Conservation (phyloP, 2,113 vertebrate species). For the Calonectris borealis region DNA sequence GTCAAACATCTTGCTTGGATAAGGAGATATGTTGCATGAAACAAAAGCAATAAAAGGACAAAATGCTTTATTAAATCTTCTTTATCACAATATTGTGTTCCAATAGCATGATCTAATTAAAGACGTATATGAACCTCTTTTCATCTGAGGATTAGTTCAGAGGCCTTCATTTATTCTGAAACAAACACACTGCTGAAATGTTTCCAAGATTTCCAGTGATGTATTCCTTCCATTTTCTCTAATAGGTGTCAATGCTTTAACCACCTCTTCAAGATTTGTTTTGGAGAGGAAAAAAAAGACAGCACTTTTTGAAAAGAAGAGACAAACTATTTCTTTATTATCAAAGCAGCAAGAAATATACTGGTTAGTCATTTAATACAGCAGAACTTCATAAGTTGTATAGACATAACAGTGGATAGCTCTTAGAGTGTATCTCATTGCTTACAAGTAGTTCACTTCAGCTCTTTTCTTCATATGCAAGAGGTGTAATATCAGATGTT, state of each 20-base stretch:
- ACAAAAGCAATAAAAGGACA: slow-evolving; percentile 79
- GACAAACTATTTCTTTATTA: not conserved
- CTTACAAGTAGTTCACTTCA: not conserved
- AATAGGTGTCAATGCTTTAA: slow-evolving; percentile 53
- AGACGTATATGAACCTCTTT: slow-evolving; percentile 71
- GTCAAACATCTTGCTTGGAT: slow-evolving; percentile 79
- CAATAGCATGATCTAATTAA: slow-evolving; percentile 79
- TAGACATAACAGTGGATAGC: not conserved
- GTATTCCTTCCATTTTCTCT: slow-evolving; percentile 61
- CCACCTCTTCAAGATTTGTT: slow-evolving; percentile 27
- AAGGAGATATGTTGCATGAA: slow-evolving; percentile 74
- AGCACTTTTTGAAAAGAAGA: not conserved
- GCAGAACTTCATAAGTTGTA: not conserved
- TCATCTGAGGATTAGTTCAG: slow-evolving; percentile 76
- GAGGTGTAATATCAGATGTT: not conserved
- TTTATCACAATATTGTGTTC: slow-evolving; percentile 77
- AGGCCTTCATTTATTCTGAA: slow-evolving; percentile 69
- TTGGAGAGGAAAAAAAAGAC: not conserved
- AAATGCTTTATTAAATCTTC: slow-evolving; percentile 83
- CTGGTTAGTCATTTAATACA: not conserved
- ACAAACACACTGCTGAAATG: slow-evolving; percentile 52
- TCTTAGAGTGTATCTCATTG: not conserved
- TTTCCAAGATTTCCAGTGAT: slow-evolving; percentile 62
- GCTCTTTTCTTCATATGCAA: not conserved
- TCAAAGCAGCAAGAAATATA: not conserved